These are phyloP conservation scores for Geococcyx californianus DNA, from an alignment of 2,113 vertebrate genomes.

Conservation along the genomic window DNA sequence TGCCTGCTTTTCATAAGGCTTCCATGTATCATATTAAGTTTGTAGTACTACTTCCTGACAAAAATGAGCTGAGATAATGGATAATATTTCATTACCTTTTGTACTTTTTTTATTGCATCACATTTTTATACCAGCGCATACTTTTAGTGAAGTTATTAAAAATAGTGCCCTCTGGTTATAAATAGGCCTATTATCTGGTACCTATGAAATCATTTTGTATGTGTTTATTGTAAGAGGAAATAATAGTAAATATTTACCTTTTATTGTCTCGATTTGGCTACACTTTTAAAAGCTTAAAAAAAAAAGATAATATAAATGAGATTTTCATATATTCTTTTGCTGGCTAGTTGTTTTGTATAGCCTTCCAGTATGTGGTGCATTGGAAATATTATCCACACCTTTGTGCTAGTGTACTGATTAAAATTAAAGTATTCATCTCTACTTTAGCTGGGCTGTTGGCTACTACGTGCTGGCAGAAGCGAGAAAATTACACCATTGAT, in stretches of 20 bases:
- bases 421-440: background rate
- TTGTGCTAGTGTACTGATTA: background rate
- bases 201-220: constrained; percentile 23
- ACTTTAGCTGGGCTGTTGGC: background rate
- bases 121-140: constrained; percentile 35
- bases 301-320: background rate
- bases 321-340: background rate
- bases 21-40: constrained; percentile 17
- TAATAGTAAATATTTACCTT: constrained; percentile 18
- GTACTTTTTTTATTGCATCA: constrained; percentile 51
- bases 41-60: constrained; percentile 64
- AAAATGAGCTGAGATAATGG: constrained; percentile 61
- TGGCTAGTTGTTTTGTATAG: background rate
- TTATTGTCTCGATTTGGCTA: constrained; percentile 12
- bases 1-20: constrained; percentile 41
- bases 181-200: constrained; percentile 31
- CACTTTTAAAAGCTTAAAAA: background rate
- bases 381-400: background rate
- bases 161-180: constrained; percentile 55
- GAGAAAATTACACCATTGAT: background rate
- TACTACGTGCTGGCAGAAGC: background rate
- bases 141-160: constrained; percentile 69
- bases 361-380: background rate
- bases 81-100: constrained; percentile 68
- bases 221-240: constrained; percentile 25